These are phyloP conservation scores for Lutra lutra DNA, from an alignment of 2,797 vertebrate species.

Conservation along the genomic window DNA sequence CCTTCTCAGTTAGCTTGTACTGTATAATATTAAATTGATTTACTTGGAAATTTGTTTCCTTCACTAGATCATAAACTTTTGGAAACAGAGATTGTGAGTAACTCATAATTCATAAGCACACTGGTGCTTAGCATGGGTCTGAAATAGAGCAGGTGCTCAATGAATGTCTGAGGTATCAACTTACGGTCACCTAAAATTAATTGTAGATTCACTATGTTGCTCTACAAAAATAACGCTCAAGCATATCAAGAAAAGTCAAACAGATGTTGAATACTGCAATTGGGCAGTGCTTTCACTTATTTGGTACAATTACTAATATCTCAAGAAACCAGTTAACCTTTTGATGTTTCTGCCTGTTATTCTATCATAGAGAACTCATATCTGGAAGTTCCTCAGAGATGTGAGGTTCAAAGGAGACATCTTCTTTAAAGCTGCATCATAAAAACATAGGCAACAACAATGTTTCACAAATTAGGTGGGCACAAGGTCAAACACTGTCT, in stretches of 20 bases:
- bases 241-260: background rate
- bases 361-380: background rate
- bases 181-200: slow-evolving; percentile 7
- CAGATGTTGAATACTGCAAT: background rate
- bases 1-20: background rate
- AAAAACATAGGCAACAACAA: background rate
- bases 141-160: background rate
- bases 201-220: background rate
- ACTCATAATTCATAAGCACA: background rate
- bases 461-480: background rate
- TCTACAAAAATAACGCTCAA: background rate
- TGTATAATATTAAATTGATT: background rate
- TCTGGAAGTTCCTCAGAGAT: background rate
- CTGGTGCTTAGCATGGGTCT: background rate
- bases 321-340: background rate
- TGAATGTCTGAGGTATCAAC: background rate
- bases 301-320: background rate
- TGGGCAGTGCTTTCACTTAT: background rate
- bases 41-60: background rate
- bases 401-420: background rate
- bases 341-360: background rate
- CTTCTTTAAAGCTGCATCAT: slow-evolving; percentile 39
- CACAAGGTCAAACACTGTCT: slow-evolving; percentile 40
- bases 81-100: background rate
- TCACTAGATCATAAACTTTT: background rate